Base-by-base conservation (phyloP, 2,888 invertebrate genomes). In the Xanthorhoe designata region DNA sequence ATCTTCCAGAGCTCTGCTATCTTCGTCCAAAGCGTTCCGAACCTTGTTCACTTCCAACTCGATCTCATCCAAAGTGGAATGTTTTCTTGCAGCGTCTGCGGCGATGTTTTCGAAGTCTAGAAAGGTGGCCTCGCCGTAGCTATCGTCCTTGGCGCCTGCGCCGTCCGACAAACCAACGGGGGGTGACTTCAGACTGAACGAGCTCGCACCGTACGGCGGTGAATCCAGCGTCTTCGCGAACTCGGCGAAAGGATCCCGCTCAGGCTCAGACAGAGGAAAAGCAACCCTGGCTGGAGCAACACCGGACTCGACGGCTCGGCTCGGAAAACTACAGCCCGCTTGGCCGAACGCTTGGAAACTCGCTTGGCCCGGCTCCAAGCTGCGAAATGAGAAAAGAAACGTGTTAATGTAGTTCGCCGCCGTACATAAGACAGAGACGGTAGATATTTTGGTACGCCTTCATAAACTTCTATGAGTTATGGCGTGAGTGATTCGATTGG, bases 281-380 rank as follows among this genome's bases (percentile, higher is more conserved):
- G 74, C 74, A 80, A 82, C 83, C 81, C 81, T 85, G 75, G 81
- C 80, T 77, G 85, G 79, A 87, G 86, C 84, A 88, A 89, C 85
- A 91, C 92, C 87, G 88, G 88, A 85, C 91, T 88, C 92, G 89
- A 83, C 90, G 89, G 88, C 84, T 77, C 76, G 86, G 83, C 85
- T 91, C 89, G 92, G 91, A 92, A 93, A 92, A 93, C 93, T 93
- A 93, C 91, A 90, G 90, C 80, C 87, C 84, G 90, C 90, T 83
- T 88, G 83, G 79, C 86, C 86, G 88, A 89, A 90, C 91, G 92
- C 90, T 91, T 90, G 93, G 83, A 93, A 93, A 90, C 89, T 89
- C 88, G 87, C 87, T 94, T 94, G 94, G 94, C 94, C 89, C 91
- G 91, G 88, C 89, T 94, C 94, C 94, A 94, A 94, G 87, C 94